Percentiles rank a stretch among this genome's conserved stretches.
phyloP scores from a whole-genome alignment of 2,113 vertebrate genomes.

The Centrocercus urophasianus region DNA sequence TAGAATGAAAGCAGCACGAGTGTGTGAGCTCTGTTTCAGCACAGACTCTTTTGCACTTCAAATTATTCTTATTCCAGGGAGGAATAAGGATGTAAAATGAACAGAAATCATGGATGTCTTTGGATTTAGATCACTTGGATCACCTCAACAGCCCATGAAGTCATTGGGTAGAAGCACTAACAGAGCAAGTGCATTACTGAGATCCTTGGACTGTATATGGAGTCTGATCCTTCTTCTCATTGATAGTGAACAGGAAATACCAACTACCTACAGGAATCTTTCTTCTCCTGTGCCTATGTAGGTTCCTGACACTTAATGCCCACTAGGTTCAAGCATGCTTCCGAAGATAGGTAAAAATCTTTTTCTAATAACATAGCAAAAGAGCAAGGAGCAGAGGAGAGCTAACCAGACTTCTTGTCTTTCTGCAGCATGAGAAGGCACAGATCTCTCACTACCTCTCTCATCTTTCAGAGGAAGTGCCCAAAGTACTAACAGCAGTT shows the following conservation, averaged over 20 bases:
- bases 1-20: not conserved
- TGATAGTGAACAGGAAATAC: rapidly evolving
- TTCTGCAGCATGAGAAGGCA: not conserved
- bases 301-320: not conserved
- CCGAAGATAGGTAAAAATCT: not conserved
- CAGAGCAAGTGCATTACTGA: not conserved
- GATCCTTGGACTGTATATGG: not conserved
- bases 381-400: not conserved
- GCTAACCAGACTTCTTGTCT: not conserved
- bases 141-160: not conserved
- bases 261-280: not conserved
- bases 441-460: not conserved
- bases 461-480: not conserved
- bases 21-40: not conserved
- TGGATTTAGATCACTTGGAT: not conserved
- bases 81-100: not conserved
- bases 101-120: not conserved
- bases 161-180: not conserved
- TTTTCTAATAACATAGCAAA: not conserved
- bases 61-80: not conserved
- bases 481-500: not conserved
- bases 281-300: not conserved
- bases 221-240: not conserved
- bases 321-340: not conserved
- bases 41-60: not conserved